Evolutionary conservation across 2,888 invertebrate species (phyloP), one percentile per base, ranked within the genome.

Genomic region (Lasiommata megera): DNA sequence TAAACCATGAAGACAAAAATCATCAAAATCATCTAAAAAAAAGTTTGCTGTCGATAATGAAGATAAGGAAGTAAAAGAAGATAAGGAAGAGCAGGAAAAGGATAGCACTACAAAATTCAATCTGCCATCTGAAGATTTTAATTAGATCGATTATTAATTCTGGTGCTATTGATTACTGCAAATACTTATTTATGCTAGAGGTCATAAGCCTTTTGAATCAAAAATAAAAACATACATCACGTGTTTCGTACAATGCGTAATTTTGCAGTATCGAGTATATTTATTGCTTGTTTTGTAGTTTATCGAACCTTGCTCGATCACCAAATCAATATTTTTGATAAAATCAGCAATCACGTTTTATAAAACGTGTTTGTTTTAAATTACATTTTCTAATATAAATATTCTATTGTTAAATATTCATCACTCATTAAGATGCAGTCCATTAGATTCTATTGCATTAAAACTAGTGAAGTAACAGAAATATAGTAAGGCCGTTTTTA

Each of bases 141-240:
- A n/a, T n/a, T n/a, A n/a, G n/a, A n/a, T n/a, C n/a, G n/a, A n/a
- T n/a, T n/a, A n/a, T n/a, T n/a, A n/a, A n/a, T n/a, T n/a, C n/a
- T n/a, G n/a, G n/a, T n/a, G n/a, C n/a, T n/a, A n/a, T n/a, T n/a
- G n/a, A n/a, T n/a, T n/a, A n/a, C n/a, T 23, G 2, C 5, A 34
- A 9, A 34, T 34, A 34, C 7, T 31, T 11, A 11, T 37, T 6
- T 37, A 6, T 14, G 11, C 7, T 31, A 37, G 62, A 63, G 70
- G 69, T 69, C 69, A 67, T 64, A 69, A 65, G 58, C 63, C 67
- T 62, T 64, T 48, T 70, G 64, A 65, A 67, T 67, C 66, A 59
- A 63, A 67, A 66, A 55, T 58, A 46, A 54, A 43, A 55, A 50
- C 29, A 31, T 34, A 3, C 43, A 60, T 69, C 68, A 71, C 69